These are phyloP conservation scores for Xenentodon cancila DNA, from an alignment of 2,797 vertebrate species.

Conservation along the genomic window DNA sequence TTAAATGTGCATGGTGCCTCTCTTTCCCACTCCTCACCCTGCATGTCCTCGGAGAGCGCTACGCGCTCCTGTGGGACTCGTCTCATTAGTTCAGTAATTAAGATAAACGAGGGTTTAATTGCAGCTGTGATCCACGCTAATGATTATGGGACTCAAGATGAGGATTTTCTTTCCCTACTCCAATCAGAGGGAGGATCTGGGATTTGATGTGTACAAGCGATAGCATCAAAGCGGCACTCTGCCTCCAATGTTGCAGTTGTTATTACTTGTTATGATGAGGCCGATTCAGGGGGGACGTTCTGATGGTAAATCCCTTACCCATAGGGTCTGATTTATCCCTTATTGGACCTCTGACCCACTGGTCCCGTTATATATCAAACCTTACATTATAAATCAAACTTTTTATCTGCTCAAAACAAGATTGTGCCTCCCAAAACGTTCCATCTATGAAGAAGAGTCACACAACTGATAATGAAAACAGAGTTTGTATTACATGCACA, in stretches of 20 bases:
- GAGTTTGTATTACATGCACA: neutral
- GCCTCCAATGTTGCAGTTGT: constrained; percentile 40
- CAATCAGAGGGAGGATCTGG: constrained; percentile 71
- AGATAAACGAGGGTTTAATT: constrained; percentile 89
- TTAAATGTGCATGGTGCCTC: constrained; percentile 40
- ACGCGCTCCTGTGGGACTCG: constrained; percentile 78
- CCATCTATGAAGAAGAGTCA: neutral
- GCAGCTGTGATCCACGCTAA: constrained; percentile 83
- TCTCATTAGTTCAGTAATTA: constrained; percentile 89
- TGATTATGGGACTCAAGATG: constrained; percentile 79
- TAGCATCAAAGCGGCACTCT: constrained; percentile 34
- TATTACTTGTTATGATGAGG: constrained; percentile 52
- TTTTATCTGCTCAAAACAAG: constrained; percentile 7
- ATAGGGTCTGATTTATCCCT: constrained; percentile 11
- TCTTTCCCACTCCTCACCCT: constrained; percentile 52
- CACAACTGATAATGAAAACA: constrained; percentile 1
- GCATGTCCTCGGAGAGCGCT: constrained; percentile 73
- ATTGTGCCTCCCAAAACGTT: neutral
- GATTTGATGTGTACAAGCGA: constrained; percentile 63
- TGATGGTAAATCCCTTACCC: constrained; percentile 30
- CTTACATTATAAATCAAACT: neutral
- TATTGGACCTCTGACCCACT: constrained; percentile 41
- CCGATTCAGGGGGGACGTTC: constrained; percentile 16
- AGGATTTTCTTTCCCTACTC: constrained; percentile 71
- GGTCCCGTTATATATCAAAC: constrained; percentile 34